phyloP scores from a whole-genome alignment of 2,888 invertebrate species.

The Abscondita cerata region DNA sequence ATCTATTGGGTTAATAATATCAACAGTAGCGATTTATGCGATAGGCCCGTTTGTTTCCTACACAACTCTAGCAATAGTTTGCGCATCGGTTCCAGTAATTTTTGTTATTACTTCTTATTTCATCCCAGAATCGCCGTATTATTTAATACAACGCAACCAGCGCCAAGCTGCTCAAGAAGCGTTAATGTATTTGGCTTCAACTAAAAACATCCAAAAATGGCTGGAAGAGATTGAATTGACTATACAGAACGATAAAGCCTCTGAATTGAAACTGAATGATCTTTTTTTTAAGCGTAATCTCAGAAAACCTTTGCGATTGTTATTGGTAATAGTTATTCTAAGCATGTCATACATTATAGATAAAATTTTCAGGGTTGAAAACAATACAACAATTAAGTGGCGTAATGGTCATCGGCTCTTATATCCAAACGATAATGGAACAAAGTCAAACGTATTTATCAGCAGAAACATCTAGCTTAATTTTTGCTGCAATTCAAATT shows the following conservation, averaged over 20 bases:
- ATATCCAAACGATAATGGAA: conserved; percentile 9
- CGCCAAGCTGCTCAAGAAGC: not conserved
- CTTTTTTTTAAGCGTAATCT: not conserved
- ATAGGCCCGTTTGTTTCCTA: not conserved
- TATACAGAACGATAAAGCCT: not conserved
- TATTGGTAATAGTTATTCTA: not conserved
- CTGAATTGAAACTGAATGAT: not conserved
- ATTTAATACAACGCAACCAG: not conserved
- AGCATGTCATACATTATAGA: not conserved
- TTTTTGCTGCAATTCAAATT: not conserved
- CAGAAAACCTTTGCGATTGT: not conserved
- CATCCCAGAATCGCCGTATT: not conserved
- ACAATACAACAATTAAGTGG: not conserved
- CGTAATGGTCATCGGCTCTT: not conserved
- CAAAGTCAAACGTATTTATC: not conserved
- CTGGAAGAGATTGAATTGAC: not conserved
- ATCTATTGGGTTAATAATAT: not conserved
- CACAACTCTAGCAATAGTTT: not conserved
- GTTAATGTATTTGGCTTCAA: not conserved
- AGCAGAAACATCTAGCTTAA: not conserved
- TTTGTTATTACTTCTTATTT: not conserved
- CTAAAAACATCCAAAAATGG: not conserved
- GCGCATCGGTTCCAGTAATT: not conserved
- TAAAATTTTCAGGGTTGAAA: not conserved
- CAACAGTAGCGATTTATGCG: not conserved